Percentiles rank a stretch among this genome's conserved stretches.
Conservation (phyloP, 1,140 invertebrate species). For the Drosophila repleta region DNA sequence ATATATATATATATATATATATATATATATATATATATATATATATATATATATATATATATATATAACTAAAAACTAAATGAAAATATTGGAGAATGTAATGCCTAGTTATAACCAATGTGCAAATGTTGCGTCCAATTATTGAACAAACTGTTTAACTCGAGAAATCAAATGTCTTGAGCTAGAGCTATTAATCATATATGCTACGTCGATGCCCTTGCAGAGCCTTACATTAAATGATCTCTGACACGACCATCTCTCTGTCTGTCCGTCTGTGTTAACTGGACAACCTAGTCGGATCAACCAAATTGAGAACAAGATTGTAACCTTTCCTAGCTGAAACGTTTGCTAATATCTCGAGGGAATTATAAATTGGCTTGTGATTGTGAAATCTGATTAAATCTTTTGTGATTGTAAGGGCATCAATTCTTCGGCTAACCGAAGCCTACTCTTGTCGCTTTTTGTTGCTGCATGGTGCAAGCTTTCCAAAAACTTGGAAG, state of each 20-base stretch:
- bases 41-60: not conserved
- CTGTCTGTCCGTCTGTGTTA: not conserved
- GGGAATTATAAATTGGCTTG: too few relatives aligned
- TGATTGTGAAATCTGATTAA: not conserved
- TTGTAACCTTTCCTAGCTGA: too few relatives aligned
- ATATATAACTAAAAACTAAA: not conserved
- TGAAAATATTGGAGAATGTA: constrained; percentile 3
- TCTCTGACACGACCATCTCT: not conserved
- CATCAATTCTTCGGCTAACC: not conserved
- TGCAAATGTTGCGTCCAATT: constrained; percentile 39
- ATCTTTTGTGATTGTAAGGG: not conserved
- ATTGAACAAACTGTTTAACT: constrained; percentile 14
- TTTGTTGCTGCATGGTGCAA: not conserved
- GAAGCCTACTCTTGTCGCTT: not conserved
- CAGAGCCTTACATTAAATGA: not conserved
- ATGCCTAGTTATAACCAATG: constrained; percentile 27
- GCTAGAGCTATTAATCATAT: not conserved
- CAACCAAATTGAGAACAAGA: not conserved
- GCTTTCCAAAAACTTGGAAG: not conserved
- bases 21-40: not conserved
- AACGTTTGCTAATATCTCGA: too few relatives aligned
- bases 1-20: constrained; percentile 16
- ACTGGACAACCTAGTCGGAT: not conserved
- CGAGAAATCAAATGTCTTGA: constrained; percentile 7
- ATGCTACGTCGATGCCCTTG: not conserved